Evolutionary conservation across 1,140 invertebrate genomes (phyloP).

Genomic region (Tachypleus tridentatus): DNA sequence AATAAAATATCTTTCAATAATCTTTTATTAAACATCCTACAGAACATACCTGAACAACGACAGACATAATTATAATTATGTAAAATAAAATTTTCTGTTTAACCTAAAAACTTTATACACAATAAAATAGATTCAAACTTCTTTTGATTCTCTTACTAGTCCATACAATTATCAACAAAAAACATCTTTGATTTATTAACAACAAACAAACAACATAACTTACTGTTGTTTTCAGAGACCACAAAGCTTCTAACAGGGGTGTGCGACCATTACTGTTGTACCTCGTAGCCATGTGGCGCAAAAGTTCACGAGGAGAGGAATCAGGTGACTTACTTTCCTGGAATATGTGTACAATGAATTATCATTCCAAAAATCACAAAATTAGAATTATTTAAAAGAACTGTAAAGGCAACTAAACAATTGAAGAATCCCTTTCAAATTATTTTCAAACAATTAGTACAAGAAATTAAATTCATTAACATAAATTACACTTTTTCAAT

Average conservation of each 20-base stretch:
- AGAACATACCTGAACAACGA: constrained; percentile 7
- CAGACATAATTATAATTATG: neutral
- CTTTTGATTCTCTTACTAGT: too few relatives aligned
- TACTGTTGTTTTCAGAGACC: constrained; percentile 28
- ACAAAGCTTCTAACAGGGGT: constrained; percentile 31
- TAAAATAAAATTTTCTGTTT: constrained; percentile 5
- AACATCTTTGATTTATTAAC: too few relatives aligned
- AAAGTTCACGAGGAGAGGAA: constrained; percentile 15
- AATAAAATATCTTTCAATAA: neutral
- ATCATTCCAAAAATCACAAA: too few relatives aligned
- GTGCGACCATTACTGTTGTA: constrained; percentile 33
- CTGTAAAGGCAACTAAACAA: too few relatives aligned
- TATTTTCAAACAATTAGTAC: too few relatives aligned
- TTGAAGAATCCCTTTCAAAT: too few relatives aligned
- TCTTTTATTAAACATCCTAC: neutral
- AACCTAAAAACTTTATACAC: neutral
- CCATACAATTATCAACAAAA: too few relatives aligned
- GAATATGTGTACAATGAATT: neutral
- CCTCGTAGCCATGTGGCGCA: constrained; percentile 31
- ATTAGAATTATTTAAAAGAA: too few relatives aligned
- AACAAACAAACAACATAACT: too few relatives aligned
- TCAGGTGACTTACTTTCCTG: constrained; percentile 13
- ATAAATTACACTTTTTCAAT: too few relatives aligned
- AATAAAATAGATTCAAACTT: neutral
- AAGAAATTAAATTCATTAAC: too few relatives aligned